Conservation (phyloP, 2,113 vertebrate genomes). For the Tyto alba region DNA sequence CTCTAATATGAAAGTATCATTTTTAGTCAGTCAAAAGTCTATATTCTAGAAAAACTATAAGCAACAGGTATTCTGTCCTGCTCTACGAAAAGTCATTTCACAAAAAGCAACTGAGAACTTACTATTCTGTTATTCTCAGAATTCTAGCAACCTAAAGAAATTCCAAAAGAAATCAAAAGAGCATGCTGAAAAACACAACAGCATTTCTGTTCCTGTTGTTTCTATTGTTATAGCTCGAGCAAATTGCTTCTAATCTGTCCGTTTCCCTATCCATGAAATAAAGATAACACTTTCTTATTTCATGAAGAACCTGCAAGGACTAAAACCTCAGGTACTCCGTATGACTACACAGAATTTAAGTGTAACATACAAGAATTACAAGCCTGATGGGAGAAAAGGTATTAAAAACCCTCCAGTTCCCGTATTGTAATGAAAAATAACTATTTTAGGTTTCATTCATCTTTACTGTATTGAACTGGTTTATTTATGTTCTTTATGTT, state of each 20-base stretch:
- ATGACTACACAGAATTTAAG: neutral
- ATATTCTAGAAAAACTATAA: neutral
- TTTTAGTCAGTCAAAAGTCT: constrained; percentile 22
- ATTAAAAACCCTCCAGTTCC: neutral
- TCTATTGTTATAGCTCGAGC: neutral
- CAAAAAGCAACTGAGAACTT: neutral
- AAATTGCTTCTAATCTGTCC: neutral
- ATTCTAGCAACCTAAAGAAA: neutral
- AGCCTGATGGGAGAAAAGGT: neutral
- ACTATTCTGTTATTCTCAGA: neutral
- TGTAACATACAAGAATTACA: neutral
- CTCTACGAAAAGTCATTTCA: neutral
- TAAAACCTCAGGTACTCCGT: neutral
- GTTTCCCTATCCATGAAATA: neutral
- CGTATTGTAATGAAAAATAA: neutral
- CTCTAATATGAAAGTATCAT: neutral
- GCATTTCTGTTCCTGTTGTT: neutral
- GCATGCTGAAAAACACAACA: neutral
- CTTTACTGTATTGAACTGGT: neutral
- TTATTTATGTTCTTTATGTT: too few species aligned
- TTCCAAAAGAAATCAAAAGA: neutral
- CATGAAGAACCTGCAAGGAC: neutral
- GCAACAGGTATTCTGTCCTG: neutral
- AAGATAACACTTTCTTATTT: neutral
- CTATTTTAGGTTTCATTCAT: neutral